Base-by-base conservation (phyloP, 37 sponge, comb jelly and placozoan genomes). In the Bolinopsis microptera region DNA sequence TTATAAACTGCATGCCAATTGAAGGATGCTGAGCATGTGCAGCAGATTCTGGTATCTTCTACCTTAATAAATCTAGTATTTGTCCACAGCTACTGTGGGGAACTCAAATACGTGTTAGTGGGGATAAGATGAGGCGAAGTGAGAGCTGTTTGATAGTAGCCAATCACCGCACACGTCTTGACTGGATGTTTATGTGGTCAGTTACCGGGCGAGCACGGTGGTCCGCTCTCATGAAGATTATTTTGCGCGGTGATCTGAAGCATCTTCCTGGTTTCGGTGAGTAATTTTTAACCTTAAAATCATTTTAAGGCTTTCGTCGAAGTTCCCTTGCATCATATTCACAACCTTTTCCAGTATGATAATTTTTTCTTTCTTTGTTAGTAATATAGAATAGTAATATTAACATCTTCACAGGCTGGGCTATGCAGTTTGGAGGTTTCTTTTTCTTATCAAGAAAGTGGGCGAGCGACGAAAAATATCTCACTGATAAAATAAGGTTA, bases 371-470 rank as follows among this genome's bases (percentile, higher is more conserved):
- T n/a, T n/a, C n/a, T n/a, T n/a, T n/a, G n/a, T n/a, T n/a, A n/a
- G n/a, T n/a, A n/a, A n/a, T n/a, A n/a, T n/a, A n/a, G n/a, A n/a
- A n/a, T n/a, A n/a, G n/a, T n/a, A n/a, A n/a, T n/a, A n/a, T n/a
- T n/a, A n/a, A n/a, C n/a, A n/a, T n/a, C n/a, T n/a, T n/a, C 68
- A 0, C 38, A 97, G 98, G 98, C 30, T 97, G 97, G 98, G 95
- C 93, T 0, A 96, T 95, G 94, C 98, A 98, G 83, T 35, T 93
- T 18, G 35, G 69, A 0, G 74, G 80, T 35, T 98, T 93, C 68
- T 83, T 96, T 24, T 98, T 98, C 77, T 39, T 98, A 25, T 94
- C 95, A 21, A 92, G 98, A 5, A 94, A 95, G 26, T 98, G 98
- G 98, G 75, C 93, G 0, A 76, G 27, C 0, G 98, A 98, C 75